Conservation (phyloP, 2,797 vertebrate genomes). For the Lagorchestes hirsutus region DNA sequence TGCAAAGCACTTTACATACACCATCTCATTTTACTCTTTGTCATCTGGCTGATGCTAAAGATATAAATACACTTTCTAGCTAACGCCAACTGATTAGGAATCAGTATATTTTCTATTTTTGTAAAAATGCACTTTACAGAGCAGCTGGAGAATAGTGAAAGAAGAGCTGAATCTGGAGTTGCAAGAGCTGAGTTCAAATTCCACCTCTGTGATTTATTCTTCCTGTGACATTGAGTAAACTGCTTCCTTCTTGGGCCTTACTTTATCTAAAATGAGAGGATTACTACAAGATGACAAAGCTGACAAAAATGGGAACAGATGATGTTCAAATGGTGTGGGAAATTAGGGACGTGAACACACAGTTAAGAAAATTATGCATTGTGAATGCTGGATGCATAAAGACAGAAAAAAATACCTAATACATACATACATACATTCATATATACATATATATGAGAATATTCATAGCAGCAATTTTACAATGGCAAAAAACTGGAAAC, state of each 20-base stretch:
- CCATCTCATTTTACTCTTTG: not conserved
- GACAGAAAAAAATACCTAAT: not conserved
- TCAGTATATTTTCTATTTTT: conserved; percentile 10
- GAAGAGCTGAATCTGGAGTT: not conserved
- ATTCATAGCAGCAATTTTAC: not conserved
- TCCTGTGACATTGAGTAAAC: not conserved
- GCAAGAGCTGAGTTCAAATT: not conserved
- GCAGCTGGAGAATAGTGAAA: not conserved
- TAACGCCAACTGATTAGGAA: not conserved
- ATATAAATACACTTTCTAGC: conserved; percentile 20
- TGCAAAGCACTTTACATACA: not conserved
- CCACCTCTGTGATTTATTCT: not conserved
- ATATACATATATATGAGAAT: not conserved
- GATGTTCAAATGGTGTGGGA: not conserved
- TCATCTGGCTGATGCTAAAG: conserved; percentile 23
- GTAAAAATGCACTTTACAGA: not conserved
- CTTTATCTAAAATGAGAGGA: not conserved
- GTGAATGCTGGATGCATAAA: not conserved
- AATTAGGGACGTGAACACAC: not conserved
- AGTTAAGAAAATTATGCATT: not conserved
- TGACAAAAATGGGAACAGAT: not conserved
- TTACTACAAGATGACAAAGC: not conserved
- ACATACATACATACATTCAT: too few relatives aligned
- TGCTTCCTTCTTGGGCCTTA: not conserved
- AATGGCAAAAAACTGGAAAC: not conserved